Evolutionary conservation across 2,113 vertebrate species (phyloP).

Genomic region (Tachycineta bicolor): DNA sequence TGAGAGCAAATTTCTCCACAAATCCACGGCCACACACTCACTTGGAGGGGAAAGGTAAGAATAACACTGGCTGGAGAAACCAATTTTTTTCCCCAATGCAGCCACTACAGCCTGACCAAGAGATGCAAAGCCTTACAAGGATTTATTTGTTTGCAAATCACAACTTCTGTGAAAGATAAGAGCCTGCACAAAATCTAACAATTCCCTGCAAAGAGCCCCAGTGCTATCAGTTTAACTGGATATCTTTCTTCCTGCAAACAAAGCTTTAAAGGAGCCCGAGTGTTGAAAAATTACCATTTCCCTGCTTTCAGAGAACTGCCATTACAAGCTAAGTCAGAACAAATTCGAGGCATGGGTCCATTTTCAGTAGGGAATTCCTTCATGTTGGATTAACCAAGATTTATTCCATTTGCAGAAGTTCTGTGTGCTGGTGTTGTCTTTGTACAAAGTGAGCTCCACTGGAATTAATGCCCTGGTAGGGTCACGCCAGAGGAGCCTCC

Average conservation of each 20-base stretch:
- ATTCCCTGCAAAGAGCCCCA: background rate
- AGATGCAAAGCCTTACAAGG: background rate
- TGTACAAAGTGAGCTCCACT: background rate
- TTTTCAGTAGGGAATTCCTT: conserved; percentile 4
- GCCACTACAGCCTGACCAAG: background rate
- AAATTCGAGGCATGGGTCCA: background rate
- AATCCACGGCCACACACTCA: background rate
- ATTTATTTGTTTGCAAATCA: background rate
- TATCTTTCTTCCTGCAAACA: background rate
- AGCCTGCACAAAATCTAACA: background rate
- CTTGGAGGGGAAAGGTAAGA: background rate
- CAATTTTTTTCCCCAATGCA: background rate
- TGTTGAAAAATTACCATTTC: background rate
- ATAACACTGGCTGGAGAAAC: background rate
- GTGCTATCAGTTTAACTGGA: background rate
- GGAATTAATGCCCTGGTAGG: conserved; percentile 5
- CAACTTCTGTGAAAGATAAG: background rate
- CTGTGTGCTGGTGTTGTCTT: background rate
- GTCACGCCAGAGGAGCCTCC: background rate
- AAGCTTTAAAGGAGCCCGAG: background rate
- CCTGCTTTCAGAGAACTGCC: background rate
- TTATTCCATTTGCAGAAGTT: background rate
- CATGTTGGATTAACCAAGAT: background rate
- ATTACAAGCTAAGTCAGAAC: background rate
- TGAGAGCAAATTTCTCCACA: background rate